phyloP scores from a whole-genome alignment of 2,113 vertebrate genomes.

The Typhlomys cinereus region DNA sequence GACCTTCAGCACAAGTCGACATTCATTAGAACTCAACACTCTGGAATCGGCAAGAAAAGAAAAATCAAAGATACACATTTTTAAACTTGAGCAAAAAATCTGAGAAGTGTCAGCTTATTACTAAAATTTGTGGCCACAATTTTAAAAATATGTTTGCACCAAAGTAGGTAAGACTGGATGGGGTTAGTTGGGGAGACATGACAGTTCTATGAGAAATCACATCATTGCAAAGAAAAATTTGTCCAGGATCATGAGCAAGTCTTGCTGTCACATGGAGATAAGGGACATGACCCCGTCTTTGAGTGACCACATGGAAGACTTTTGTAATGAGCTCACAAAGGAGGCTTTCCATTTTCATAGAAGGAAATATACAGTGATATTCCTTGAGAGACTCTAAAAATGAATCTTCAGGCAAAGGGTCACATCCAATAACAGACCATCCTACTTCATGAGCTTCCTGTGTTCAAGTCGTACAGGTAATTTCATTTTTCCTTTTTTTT shows the following conservation, averaged over 20 bases:
- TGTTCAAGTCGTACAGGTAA: too few relatives aligned
- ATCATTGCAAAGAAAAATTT: slow-evolving; percentile 43
- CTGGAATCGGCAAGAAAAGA: slow-evolving; percentile 51
- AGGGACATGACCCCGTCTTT: slow-evolving; percentile 7
- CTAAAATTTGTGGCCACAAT: slow-evolving; percentile 46
- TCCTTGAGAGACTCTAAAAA: slow-evolving; percentile 36
- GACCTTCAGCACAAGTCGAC: slow-evolving; percentile 56
- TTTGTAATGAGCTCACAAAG: slow-evolving; percentile 6
- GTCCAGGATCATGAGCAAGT: neutral
- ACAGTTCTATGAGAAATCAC: slow-evolving; percentile 37
- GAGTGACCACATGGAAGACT: neutral
- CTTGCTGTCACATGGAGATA: neutral
- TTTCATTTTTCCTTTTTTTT: too few relatives aligned
- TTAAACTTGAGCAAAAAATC: slow-evolving; percentile 51
- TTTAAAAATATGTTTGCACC: slow-evolving; percentile 47
- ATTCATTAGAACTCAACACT: slow-evolving; percentile 53
- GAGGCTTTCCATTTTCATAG: neutral
- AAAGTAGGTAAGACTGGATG: slow-evolving; percentile 66
- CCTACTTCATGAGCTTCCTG: too few relatives aligned
- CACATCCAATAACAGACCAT: too few relatives aligned
- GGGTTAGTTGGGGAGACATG: slow-evolving; percentile 59
- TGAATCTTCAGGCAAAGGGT: neutral
- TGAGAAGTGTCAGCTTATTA: slow-evolving; percentile 38
- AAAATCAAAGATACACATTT: slow-evolving; percentile 49
- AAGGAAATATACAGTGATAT: slow-evolving; percentile 22